Conservation (phyloP, 2,113 vertebrate genomes). For the Sceloporus tristichus region DNA sequence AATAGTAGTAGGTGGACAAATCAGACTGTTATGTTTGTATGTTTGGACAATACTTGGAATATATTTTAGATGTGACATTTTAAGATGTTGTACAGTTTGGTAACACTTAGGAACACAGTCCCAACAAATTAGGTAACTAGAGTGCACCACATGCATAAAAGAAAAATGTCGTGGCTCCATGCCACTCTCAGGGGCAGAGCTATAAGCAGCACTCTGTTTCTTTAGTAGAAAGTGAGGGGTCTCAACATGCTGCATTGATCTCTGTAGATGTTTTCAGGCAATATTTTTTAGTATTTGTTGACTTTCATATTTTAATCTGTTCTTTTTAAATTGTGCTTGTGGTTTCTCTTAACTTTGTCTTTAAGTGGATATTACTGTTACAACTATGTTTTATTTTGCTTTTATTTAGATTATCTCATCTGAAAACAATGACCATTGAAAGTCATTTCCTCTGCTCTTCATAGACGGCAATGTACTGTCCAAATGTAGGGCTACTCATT, state of each 20-base stretch:
- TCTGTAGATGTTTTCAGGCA: neutral
- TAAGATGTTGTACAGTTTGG: neutral
- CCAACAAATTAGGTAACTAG: neutral
- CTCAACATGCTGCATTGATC: no score
- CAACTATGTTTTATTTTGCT: neutral
- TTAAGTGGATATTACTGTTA: no score
- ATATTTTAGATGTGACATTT: neutral
- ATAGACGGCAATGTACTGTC: neutral
- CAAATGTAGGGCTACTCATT: neutral
- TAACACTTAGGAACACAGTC: neutral
- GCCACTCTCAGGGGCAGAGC: neutral
- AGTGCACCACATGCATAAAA: neutral
- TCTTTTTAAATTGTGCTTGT: no score
- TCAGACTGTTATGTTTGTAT: neutral
- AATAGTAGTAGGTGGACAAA: neutral
- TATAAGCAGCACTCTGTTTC: neutral
- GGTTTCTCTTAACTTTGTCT: no score
- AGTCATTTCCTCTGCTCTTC: neutral
- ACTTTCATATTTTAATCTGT: no score
- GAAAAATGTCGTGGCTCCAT: neutral
- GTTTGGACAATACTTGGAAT: neutral
- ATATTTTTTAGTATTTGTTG: neutral
- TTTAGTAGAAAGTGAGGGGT: neutral
- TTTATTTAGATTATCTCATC: neutral
- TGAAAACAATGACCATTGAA: neutral